Evolutionary conservation across 2,888 invertebrate species (phyloP), one percentile per base, ranked within the genome.

Genomic region (Polydrusus cervinus): DNA sequence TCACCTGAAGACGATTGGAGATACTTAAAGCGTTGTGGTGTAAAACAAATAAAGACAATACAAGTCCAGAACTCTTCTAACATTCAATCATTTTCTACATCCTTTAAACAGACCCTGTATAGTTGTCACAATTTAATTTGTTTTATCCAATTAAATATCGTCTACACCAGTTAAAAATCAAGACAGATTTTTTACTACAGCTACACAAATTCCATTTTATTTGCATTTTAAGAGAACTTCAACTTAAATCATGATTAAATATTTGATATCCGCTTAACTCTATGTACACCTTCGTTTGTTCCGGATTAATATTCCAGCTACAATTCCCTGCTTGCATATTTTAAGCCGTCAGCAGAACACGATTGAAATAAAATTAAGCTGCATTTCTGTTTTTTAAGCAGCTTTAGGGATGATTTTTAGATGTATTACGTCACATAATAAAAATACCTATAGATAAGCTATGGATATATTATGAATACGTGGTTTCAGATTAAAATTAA

Each of bases 331-430:
- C 16, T 60, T 60, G 57, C 38, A 60, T 60, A 60, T 60, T 60
- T 34, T 60, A 38, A 60, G 57, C 38, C 57, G 57, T 60, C 57
- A 60, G 57, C 38, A 60, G 57, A 60, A 60, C 38, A 60, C 38
- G 57, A 60, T 60, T 60, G 14, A n/a, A 60, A 60, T 38, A 60
- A 60, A 60, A 60, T 60, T 60, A 60, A 60, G 57, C 57, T 60
- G 57, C 38, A 60, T 60, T 60, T 60, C 38, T 38, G 57, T 10
- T 38, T 38, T n/a, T 53, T 60, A 38, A 60, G 38, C 38, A 10
- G 57, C 38, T 38, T 60, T 10, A 14, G 11, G 18, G 8, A 34
- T 60, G 16, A 53, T 30, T 30, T n/a, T 25, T 6, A 53, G 20
- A 30, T 6, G 25, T n/a, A 30, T 16, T 60, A 18, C 38, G 38